phyloP scores from a whole-genome alignment of 2,113 vertebrate genomes.

The Thermophis baileyi region DNA sequence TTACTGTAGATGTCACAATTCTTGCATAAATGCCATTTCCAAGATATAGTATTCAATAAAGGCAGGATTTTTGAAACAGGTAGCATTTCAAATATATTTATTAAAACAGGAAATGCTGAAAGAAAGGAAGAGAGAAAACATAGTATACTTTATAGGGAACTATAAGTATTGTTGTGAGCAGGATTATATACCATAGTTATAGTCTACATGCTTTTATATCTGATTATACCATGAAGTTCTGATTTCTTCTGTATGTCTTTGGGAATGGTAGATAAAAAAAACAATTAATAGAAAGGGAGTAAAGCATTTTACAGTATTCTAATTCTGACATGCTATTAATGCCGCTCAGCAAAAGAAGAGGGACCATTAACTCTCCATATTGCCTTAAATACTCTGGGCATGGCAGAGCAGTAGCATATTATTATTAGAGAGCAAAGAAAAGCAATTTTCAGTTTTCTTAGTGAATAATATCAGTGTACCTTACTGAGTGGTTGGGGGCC shows the following conservation, averaged over 20 bases:
- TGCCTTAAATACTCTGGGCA: neutral
- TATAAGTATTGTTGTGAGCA: no score
- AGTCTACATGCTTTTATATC: no score
- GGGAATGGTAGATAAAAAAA: neutral
- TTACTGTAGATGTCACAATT: neutral
- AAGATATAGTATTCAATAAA: neutral
- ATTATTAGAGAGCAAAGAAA: neutral
- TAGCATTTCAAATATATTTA: neutral
- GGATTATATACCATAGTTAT: no score
- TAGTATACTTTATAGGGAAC: no score
- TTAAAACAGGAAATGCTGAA: neutral
- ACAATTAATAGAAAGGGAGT: neutral
- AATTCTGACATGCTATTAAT: neutral
- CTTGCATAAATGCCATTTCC: neutral
- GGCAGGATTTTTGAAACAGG: neutral
- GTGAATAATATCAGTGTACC: neutral
- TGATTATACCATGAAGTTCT: neutral
- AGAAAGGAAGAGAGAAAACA: neutral
- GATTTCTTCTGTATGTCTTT: neutral
- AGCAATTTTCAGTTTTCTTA: neutral
- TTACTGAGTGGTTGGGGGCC: neutral
- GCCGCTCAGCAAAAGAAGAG: neutral
- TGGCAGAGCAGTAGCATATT: neutral
- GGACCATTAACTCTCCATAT: neutral
- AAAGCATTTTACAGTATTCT: neutral